phyloP scores from a whole-genome alignment of 2,888 invertebrate genomes.

The Omphaloscelis lunosa region DNA sequence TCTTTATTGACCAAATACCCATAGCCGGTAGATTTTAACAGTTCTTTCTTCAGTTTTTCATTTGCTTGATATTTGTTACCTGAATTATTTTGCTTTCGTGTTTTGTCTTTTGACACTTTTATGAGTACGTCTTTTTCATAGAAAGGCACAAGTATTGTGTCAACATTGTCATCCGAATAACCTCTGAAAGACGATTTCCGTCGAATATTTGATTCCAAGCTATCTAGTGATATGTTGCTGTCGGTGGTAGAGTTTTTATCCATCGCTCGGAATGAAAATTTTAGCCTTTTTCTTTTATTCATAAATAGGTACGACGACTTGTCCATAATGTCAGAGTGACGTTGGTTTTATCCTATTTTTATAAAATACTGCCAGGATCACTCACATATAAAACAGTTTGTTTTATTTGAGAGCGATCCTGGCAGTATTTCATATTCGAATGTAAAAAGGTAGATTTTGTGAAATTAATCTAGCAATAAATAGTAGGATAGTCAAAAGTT shows the following conservation, averaged over 20 bases:
- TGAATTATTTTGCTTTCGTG: slow-evolving; percentile 69
- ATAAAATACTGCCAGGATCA: slow-evolving; percentile 36
- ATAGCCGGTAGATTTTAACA: slow-evolving; percentile 72
- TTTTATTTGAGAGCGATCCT: too few species aligned
- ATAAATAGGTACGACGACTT: slow-evolving; percentile 79
- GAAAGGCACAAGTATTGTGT: slow-evolving; percentile 87
- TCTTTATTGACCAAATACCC: slow-evolving; percentile 83
- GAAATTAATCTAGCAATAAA: slow-evolving; percentile 62
- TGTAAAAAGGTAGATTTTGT: neutral
- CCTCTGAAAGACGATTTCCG: slow-evolving; percentile 69
- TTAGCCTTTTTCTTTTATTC: slow-evolving; percentile 76
- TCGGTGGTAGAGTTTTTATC: slow-evolving; percentile 78
- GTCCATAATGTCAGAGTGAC: slow-evolving; percentile 74
- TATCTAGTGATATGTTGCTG: slow-evolving; percentile 84
- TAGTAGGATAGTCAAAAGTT: slow-evolving; percentile 70
- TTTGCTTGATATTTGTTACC: slow-evolving; percentile 63
- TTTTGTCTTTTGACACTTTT: slow-evolving; percentile 81
- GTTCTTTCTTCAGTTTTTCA: slow-evolving; percentile 69
- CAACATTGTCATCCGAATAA: slow-evolving; percentile 77
- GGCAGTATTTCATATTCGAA: slow-evolving; percentile 8
- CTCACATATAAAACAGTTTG: neutral
- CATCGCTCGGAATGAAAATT: slow-evolving; percentile 75
- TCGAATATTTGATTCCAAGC: slow-evolving; percentile 79
- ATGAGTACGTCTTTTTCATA: slow-evolving; percentile 88
- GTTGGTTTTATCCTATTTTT: slow-evolving; percentile 23